Evolutionary conservation across 2,113 vertebrate genomes (phyloP).

Genomic region (Megaptera novaeangliae): DNA sequence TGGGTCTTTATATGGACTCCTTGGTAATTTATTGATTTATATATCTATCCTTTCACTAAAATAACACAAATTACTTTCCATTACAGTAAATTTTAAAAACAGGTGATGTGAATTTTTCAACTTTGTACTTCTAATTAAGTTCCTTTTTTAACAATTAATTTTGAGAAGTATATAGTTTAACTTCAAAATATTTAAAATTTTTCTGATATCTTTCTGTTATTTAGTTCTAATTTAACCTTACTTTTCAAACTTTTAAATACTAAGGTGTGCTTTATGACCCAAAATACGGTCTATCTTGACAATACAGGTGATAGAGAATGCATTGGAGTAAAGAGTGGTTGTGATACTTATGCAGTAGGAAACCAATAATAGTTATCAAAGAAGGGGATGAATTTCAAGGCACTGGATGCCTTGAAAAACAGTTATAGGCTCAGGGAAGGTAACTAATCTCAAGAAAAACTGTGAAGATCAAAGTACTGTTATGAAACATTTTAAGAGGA

Average conservation of each 20-base stretch:
- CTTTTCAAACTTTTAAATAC: not conserved
- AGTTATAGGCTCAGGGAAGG: not conserved
- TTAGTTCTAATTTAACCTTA: not conserved
- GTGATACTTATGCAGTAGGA: not conserved
- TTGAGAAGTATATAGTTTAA: not conserved
- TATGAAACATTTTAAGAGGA: not conserved
- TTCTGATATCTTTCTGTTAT: not conserved
- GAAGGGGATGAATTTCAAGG: not conserved
- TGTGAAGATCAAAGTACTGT: not conserved
- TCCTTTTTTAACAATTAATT: not conserved
- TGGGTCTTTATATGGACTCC: not conserved
- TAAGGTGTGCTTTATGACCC: not conserved
- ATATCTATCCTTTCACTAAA: not conserved
- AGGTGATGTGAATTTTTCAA: not conserved
- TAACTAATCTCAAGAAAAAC: not conserved
- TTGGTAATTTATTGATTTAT: not conserved
- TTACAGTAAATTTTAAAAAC: not conserved
- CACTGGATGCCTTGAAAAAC: not conserved
- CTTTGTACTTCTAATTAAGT: not conserved
- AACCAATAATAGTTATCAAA: not conserved
- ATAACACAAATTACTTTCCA: not conserved
- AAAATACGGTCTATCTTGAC: not conserved
- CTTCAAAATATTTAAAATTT: not conserved
- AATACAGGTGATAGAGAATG: not conserved
- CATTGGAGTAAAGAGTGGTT: not conserved